phyloP scores from a whole-genome alignment of 2,888 invertebrate genomes.

The Reticulitermes lucifugus region DNA sequence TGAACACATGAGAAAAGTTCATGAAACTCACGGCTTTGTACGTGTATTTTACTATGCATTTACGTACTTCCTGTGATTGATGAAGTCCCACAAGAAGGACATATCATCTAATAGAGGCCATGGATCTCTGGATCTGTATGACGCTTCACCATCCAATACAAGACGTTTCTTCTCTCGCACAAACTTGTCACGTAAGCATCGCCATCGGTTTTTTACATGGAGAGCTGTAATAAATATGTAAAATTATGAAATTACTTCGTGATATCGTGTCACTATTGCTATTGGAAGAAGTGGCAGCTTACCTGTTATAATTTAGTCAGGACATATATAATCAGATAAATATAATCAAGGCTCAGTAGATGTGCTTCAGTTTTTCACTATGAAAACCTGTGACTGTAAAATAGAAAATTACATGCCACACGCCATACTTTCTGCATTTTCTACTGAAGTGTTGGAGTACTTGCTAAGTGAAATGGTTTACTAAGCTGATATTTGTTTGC shows the following conservation, averaged over 20 bases:
- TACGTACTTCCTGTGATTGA: constrained; percentile 50
- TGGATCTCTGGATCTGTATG: constrained; percentile 38
- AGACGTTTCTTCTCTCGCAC: constrained; percentile 53
- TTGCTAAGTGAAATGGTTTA: too few species aligned
- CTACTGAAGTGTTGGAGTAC: too few species aligned
- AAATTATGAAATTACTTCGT: background rate
- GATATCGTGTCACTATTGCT: too few species aligned
- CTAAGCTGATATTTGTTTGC: too few species aligned
- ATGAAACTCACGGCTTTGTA: background rate
- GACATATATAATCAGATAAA: too few species aligned
- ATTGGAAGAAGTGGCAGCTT: too few species aligned
- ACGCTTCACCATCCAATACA: constrained; percentile 40
- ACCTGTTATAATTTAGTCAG: too few species aligned
- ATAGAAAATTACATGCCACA: too few species aligned
- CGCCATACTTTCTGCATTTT: too few species aligned
- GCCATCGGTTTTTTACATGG: constrained; percentile 52
- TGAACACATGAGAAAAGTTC: background rate
- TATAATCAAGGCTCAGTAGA: too few species aligned
- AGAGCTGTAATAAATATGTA: constrained; percentile 44
- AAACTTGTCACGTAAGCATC: constrained; percentile 53
- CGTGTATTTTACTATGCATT: background rate
- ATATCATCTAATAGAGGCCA: constrained; percentile 53
- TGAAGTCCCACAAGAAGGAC: constrained; percentile 53
- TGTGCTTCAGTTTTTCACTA: too few species aligned
- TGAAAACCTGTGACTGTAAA: too few species aligned